phyloP scores from a whole-genome alignment of 2,113 vertebrate genomes.

The Saimiri boliviensis region DNA sequence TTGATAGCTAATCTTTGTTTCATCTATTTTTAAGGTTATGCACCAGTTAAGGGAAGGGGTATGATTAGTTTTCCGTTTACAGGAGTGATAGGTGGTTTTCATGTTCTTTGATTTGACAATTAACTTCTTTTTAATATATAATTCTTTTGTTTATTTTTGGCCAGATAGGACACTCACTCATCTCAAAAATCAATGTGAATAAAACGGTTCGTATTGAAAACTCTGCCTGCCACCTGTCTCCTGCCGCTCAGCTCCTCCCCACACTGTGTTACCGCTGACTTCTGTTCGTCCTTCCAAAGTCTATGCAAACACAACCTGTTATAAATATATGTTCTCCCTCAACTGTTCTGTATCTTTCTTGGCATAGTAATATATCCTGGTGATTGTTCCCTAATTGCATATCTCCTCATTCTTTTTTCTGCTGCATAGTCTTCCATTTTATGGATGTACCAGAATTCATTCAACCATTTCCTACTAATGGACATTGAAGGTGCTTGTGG shows the following conservation, averaged over 20 bases:
- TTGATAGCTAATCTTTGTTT: neutral
- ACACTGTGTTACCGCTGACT: rapidly evolving
- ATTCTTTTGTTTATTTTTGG: neutral
- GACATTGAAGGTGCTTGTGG: neutral
- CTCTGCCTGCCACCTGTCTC: neutral
- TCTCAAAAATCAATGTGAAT: neutral
- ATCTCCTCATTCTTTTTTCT: neutral
- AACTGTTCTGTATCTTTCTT: neutral
- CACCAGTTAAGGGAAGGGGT: neutral
- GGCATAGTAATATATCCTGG: rapidly evolving
- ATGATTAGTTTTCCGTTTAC: neutral
- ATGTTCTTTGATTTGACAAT: neutral
- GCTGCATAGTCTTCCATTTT: neutral
- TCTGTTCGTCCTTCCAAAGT: neutral
- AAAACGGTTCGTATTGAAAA: neutral
- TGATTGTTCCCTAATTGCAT: neutral
- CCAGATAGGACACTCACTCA: neutral
- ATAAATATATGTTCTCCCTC: rapidly evolving
- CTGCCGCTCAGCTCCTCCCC: neutral
- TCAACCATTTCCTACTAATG: neutral
- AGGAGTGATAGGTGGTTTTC: neutral
- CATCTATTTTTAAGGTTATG: neutral
- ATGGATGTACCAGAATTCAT: rapidly evolving
- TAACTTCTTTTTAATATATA: neutral
- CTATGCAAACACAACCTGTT: neutral